Conservation (phyloP, 2,888 invertebrate species). For the Hylaea fasciaria region DNA sequence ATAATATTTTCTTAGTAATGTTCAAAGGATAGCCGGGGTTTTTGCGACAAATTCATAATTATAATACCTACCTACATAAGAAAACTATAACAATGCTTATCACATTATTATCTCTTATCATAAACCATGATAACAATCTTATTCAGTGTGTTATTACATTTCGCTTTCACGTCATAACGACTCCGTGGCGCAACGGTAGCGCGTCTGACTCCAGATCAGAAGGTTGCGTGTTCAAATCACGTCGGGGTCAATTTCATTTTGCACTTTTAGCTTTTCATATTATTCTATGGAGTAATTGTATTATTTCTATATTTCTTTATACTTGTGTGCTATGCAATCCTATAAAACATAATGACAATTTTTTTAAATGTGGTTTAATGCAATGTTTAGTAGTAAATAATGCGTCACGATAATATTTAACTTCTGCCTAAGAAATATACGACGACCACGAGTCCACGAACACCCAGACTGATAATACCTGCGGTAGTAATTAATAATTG, state of each 20-base stretch:
- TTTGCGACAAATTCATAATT: not conserved
- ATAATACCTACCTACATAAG: not conserved
- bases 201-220: slow-evolving; percentile 99
- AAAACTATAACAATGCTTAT: not conserved
- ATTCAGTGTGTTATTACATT: slow-evolving; percentile 3
- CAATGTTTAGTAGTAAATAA: no score
- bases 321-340: not conserved
- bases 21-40: no score
- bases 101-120: not conserved
- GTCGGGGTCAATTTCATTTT: slow-evolving; percentile 90
- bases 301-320: not conserved
- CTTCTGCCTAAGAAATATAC: no score
- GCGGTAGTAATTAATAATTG: no score
- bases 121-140: not conserved
- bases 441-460: no score
- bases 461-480: no score
- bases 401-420: no score
- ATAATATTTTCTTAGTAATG: no score
- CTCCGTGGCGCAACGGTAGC: slow-evolving; percentile 99
- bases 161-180: slow-evolving; percentile 55
- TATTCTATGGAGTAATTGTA: slow-evolving; percentile 26
- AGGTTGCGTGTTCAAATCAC: slow-evolving; percentile 99
- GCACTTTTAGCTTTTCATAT: not conserved
- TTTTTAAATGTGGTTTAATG: no score
- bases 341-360: no score